Base-by-base conservation (phyloP, 1,140 invertebrate species). In the Drosophila kohkoa region DNA sequence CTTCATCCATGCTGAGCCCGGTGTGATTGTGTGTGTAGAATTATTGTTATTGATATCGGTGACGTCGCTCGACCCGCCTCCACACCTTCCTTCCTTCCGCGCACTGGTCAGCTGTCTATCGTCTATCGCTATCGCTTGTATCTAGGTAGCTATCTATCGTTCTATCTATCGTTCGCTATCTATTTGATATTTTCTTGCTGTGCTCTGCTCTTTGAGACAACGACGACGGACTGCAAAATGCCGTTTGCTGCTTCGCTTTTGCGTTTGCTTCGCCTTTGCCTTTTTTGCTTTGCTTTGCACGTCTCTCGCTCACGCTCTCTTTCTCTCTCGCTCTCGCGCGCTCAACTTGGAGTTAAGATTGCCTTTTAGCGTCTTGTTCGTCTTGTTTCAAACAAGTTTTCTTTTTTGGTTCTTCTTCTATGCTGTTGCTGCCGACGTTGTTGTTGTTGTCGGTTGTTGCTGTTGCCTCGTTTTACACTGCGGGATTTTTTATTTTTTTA, bases 361-460 rank as follows among this genome's bases (percentile, higher is more conserved):
- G 68, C 75, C 71, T 80, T 71, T 76, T 81, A 65, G 62, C 65
- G 58, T 78, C 65, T 69, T 65, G 52, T 66, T 80, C 76, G 58
- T 38, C 41, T 75, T 68, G 59, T 77, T 82, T 87, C 79, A 88
- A 88, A 88, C 83, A 89, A 88, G 83, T 88, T 88, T 88, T 87
- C 69, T 82, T 80, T 79, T 88, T 79, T 75, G 66, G 60, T 71
- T 76, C 73, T 75, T 71, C 73, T 79, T 72, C 76, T 72, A 35
- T 67, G 16, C 16, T 73, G 59, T 45, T 55, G 65, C 52, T 67
- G 32, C 30, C 30, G 49, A 30, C 30, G 49, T 52, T 55, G 65
- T 55, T 67, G 32, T 51, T 51, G 49, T 51, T 51, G 49, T 52
- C 30, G 48, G 49, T 30, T 63, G 72, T 52, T 48, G 46, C 43